Conservation (phyloP, 2,888 invertebrate species). For the Eulithis prunata region DNA sequence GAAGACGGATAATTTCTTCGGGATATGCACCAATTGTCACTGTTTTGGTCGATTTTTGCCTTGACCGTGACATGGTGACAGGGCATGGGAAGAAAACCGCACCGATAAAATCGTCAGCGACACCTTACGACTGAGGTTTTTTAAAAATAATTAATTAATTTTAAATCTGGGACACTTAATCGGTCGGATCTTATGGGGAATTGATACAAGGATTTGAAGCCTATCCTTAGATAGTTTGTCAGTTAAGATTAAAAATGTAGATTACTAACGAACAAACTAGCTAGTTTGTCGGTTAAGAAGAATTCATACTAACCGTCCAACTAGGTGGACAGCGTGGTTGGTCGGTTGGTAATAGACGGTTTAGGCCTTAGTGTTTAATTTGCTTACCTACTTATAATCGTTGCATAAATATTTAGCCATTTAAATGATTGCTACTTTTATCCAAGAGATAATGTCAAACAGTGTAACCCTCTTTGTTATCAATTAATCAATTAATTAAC, state of each 20-base stretch:
- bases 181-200: conserved; percentile 12
- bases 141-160: conserved; percentile 45
- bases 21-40: conserved; percentile 84
- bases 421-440: too few species aligned
- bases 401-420: too few species aligned
- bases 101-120: conserved; percentile 73
- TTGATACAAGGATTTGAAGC: not conserved
- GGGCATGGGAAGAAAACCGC: conserved; percentile 53
- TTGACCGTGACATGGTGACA: conserved; percentile 55
- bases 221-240: not conserved
- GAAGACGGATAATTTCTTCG: conserved; percentile 81
- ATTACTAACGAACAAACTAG: too few species aligned
- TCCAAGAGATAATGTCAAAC: too few species aligned
- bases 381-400: too few species aligned
- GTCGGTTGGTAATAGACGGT: too few species aligned
- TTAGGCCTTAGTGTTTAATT: not conserved
- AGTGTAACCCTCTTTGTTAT: too few species aligned
- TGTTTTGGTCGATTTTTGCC: conserved; percentile 72
- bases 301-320: too few species aligned
- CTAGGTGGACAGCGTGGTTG: too few species aligned
- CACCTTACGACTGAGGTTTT: conserved; percentile 38
- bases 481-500: too few species aligned
- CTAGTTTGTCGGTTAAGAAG: too few species aligned
- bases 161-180: conserved; percentile 26
- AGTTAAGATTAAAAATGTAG: too few species aligned